Percentiles rank a stretch among this genome's conserved stretches.
These are phyloP conservation scores for Gallinago nigripennis DNA, from an alignment of 2,797 vertebrate species.

Conservation along the genomic window DNA sequence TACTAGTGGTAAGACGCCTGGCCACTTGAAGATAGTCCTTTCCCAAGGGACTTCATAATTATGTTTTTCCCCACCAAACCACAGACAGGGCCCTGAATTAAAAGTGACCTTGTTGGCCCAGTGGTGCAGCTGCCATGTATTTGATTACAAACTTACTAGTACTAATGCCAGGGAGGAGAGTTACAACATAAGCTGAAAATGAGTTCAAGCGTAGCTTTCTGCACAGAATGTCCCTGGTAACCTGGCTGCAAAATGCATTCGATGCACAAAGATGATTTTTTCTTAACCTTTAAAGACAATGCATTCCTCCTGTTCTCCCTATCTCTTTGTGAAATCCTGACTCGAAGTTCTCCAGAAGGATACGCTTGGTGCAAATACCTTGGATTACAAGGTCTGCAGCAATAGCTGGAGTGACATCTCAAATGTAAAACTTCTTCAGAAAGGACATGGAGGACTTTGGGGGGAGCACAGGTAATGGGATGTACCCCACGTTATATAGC, in stretches of 20 bases:
- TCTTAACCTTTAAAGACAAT: not conserved
- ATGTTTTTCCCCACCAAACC: conserved; percentile 19
- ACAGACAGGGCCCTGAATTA: conserved; percentile 27
- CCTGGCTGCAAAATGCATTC: not conserved
- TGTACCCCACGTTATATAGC: not conserved
- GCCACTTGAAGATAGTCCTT: conserved; percentile 2
- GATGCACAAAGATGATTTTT: not conserved
- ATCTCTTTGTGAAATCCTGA: not conserved
- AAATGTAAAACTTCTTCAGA: not conserved
- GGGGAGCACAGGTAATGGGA: not conserved
- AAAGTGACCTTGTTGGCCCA: conserved; percentile 42
- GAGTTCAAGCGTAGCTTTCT: not conserved
- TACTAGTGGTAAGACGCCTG: not conserved
- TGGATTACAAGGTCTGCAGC: not conserved
- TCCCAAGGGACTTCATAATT: conserved; percentile 57
- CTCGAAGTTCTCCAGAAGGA: not conserved
- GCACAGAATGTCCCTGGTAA: not conserved
- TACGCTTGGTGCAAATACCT: not conserved
- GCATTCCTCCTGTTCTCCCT: not conserved
- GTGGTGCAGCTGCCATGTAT: conserved; percentile 20
- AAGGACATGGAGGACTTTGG: not conserved
- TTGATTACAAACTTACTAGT: conserved; percentile 55
- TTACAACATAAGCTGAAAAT: conserved; percentile 36
- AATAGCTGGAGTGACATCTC: not conserved
- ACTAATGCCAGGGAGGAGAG: conserved; percentile 40